Evolutionary conservation across 2,888 invertebrate genomes (phyloP), one percentile per base, ranked within the genome.

Genomic region (Amorpha juglandis): DNA sequence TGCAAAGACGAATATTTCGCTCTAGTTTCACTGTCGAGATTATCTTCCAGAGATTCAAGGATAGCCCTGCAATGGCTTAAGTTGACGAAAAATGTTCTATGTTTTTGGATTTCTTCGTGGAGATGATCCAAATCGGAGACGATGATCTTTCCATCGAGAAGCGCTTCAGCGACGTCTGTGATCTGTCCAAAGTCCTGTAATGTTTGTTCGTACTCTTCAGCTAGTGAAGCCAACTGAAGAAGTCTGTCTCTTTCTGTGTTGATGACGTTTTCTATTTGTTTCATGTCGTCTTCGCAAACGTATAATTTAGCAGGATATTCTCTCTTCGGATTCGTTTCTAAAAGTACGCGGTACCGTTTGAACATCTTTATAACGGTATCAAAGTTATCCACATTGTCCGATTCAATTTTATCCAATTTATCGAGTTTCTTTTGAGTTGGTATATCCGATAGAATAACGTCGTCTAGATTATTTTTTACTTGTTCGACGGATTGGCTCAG

Each of bases 31-130:
- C 94, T 94, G 78, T 98, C 98, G 50, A 98, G 92, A 81, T 97
- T 97, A 71, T 96, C 96, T 87, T 97, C 97, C 33, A 98, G 88
- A 0, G 97, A 97, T 84, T 98, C 98, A 50, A 98, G 91, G 76
- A 98, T 97, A 12, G 96, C 97, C 74, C 97, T 94, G 78, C 98
- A 98, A 73, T 98, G 97, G 78, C 97, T 98, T 9, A 98, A 87
- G 75, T 97, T 98, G 0, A 97, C 97, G 80, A 98, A 98, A 93
- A 98, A 98, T 80, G 97, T 97, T 50, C 98, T 94, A 78, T 98
- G 97, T 81, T 97, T 98, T 78, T 97, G 97, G 90, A 98, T 97
- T 90, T 98, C 98, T 78, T 97, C 97, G 78, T 97, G 97, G n/a
- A 98, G 89, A 76, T 97, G 97, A 75, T 96, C 96, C 69, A 97